Percentiles rank a stretch among this genome's conserved stretches.
Conservation (phyloP, 2,113 vertebrate species). For the Capra hircus region DNA sequence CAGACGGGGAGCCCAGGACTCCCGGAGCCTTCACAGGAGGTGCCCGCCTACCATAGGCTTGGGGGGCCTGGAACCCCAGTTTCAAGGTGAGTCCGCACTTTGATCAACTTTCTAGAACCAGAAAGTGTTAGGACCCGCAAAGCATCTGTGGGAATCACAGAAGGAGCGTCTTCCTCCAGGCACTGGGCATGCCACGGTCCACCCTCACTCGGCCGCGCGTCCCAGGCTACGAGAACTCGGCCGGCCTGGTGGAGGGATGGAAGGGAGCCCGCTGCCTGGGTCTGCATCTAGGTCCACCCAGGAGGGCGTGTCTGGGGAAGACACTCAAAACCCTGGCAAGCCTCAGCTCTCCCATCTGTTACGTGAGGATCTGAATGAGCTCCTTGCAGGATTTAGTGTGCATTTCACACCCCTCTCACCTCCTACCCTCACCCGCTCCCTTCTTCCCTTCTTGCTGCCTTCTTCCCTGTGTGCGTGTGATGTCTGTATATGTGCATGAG, state of each 20-base stretch:
- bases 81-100: not conserved
- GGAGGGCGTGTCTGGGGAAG: not conserved
- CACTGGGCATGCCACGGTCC: too few species aligned
- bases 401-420: fast-evolving
- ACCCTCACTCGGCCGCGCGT: fast-evolving
- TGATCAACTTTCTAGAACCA: not conserved
- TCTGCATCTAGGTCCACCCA: not conserved
- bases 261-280: not conserved
- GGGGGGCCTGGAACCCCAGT: not conserved
- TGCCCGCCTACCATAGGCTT: fast-evolving
- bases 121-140: not conserved
- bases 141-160: not conserved
- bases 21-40: fast-evolving
- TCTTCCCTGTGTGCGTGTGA: too few species aligned
- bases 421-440: not conserved
- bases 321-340: not conserved
- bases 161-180: not conserved
- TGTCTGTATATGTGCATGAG: fast-evolving
- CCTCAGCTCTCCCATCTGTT: too few species aligned
- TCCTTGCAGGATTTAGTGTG: not conserved
- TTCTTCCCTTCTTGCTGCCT: not conserved
- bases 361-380: fast-evolving
- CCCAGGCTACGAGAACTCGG: not conserved
- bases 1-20: not conserved
- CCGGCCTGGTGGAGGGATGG: fast-evolving